Percentiles rank a stretch among this genome's conserved stretches.
Conservation (phyloP, 2,797 vertebrate genomes). For the Siniperca scherzeri region DNA sequence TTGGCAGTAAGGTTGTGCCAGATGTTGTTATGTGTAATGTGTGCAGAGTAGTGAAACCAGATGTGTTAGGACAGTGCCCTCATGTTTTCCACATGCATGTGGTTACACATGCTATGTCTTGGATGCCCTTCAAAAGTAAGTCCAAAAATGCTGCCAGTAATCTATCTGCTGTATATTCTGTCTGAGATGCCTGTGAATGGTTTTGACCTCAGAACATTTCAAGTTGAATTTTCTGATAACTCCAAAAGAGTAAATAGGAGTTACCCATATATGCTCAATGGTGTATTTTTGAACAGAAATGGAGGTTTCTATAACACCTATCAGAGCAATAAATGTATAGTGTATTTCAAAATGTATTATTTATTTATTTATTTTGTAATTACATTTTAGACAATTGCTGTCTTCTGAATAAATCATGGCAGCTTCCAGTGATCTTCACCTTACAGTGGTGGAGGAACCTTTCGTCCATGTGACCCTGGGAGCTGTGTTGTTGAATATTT, state of each 20-base stretch:
- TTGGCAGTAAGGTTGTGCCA: slow-evolving; percentile 24
- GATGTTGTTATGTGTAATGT: slow-evolving; percentile 34
- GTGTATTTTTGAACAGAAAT: neutral
- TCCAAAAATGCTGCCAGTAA: slow-evolving; percentile 18
- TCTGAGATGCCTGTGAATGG: neutral
- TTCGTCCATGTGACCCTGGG: neutral
- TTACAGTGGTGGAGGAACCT: neutral
- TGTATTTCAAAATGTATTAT: neutral
- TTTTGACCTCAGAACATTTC: neutral
- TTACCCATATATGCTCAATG: neutral
- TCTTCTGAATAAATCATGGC: neutral
- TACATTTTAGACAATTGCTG: neutral
- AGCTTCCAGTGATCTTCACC: neutral
- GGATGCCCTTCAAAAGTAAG: slow-evolving; percentile 36
- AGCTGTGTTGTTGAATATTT: neutral
- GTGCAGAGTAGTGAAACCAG: slow-evolving; percentile 34
- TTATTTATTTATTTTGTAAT: neutral
- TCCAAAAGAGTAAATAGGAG: neutral
- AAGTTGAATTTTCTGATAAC: slow-evolving; percentile 12
- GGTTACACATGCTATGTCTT: slow-evolving; percentile 31
- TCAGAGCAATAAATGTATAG: neutral
- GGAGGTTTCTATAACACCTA: neutral
- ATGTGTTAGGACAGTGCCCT: slow-evolving; percentile 39
- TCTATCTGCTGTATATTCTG: slow-evolving; percentile 21
- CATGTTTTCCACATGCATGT: slow-evolving; percentile 50